Conservation (phyloP, 2,888 invertebrate genomes). For the Folsomia candida region DNA sequence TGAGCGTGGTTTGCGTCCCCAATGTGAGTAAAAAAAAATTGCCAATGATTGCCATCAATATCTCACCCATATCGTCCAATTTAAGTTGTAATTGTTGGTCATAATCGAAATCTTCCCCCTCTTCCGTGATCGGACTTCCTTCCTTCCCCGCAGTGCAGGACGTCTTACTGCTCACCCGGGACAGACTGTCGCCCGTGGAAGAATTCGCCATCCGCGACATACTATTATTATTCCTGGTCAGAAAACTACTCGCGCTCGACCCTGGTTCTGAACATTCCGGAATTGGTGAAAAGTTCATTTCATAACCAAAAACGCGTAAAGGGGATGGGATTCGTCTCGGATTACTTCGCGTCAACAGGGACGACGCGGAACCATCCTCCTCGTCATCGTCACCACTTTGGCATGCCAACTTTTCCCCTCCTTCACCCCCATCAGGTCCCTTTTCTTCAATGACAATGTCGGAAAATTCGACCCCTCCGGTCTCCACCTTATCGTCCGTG, state of each 20-base stretch:
- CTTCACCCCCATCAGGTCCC: neutral
- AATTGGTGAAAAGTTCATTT: conserved; percentile 9
- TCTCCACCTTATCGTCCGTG: neutral
- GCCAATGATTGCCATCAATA: too few relatives aligned
- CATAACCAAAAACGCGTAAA: neutral
- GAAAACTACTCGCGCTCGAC: conserved; percentile 7
- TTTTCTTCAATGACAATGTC: neutral
- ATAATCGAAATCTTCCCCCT: neutral
- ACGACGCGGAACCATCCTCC: neutral
- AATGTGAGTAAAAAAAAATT: too few relatives aligned
- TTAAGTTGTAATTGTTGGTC: neutral
- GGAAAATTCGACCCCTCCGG: neutral
- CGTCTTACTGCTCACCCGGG: neutral
- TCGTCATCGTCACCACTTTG: neutral
- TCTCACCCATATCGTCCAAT: neutral
- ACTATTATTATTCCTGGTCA: neutral
- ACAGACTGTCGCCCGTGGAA: neutral
- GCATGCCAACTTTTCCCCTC: neutral
- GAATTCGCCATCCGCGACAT: neutral
- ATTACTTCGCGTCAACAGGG: neutral
- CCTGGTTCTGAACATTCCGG: conserved; percentile 8
- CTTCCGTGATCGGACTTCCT: conserved; percentile 10
- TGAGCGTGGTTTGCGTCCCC: too few relatives aligned
- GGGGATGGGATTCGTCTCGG: conserved; percentile 10
- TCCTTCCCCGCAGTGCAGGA: neutral